These are phyloP conservation scores for Euschistus heros DNA, from an alignment of 1,140 invertebrate species.

Conservation along the genomic window DNA sequence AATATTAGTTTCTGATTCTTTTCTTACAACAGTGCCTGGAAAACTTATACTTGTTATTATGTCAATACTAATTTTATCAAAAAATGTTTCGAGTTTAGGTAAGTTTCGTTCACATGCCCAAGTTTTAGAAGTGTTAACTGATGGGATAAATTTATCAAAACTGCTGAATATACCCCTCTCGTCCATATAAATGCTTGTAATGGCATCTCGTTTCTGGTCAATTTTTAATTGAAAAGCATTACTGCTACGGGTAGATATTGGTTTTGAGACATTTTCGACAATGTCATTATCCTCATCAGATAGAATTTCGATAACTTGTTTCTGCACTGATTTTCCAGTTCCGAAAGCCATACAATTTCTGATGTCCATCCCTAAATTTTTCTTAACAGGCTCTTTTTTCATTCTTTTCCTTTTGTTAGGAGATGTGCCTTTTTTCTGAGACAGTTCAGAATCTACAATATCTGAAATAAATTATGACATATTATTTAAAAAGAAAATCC, in stretches of 20 bases:
- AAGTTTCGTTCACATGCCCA: background rate
- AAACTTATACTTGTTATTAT: background rate
- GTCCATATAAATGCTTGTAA: background rate
- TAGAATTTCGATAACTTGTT: constrained; percentile 5
- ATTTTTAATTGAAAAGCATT: too few relatives aligned
- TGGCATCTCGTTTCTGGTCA: background rate
- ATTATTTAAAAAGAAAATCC: too few relatives aligned
- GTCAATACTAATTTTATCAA: background rate
- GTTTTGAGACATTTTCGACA: background rate
- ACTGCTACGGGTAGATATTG: background rate
- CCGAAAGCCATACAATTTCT: constrained; percentile 24
- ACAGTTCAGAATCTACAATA: too few relatives aligned
- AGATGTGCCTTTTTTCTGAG: constrained; percentile 9
- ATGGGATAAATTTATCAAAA: background rate
- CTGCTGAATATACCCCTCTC: background rate
- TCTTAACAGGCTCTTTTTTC: constrained; percentile 19
- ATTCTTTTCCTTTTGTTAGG: constrained; percentile 24
- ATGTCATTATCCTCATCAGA: background rate
- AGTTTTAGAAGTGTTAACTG: background rate
- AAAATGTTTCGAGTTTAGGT: background rate
- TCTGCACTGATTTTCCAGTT: constrained; percentile 15
- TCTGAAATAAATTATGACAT: too few relatives aligned
- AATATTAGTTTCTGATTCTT: background rate
- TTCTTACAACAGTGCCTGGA: background rate
- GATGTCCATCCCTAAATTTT: constrained; percentile 27